Evolutionary conservation across 2,797 vertebrate species (phyloP).

Genomic region (Leucoraja ocellata): DNA sequence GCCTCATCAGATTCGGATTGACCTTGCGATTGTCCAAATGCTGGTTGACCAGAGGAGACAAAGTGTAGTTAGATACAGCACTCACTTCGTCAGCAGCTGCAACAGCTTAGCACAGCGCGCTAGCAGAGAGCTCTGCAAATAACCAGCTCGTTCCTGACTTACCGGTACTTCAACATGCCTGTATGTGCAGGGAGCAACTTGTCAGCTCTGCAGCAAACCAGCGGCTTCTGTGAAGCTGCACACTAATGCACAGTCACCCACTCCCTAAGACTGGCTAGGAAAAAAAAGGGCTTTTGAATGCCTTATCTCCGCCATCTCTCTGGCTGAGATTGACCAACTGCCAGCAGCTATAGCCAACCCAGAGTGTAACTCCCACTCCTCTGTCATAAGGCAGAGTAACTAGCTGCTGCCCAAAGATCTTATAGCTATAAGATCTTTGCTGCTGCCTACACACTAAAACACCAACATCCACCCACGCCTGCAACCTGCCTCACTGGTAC

Average conservation of each 20-base stretch:
- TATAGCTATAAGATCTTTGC: too few species aligned
- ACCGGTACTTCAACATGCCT: conserved; percentile 20
- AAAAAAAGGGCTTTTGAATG: background rate
- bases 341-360: conserved; percentile 8
- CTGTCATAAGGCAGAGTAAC: conserved; percentile 33
- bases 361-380: conserved; percentile 21
- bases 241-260: background rate
- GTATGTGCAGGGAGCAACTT: background rate
- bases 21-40: background rate
- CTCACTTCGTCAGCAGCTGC: background rate
- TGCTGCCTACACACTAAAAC: conserved; percentile 18
- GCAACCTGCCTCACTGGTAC: conserved; percentile 29
- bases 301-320: background rate
- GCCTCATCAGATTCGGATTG: background rate
- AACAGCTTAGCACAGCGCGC: background rate
- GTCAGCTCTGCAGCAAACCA: background rate
- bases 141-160: background rate
- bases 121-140: background rate
- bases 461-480: conserved; percentile 29
- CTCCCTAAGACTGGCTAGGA: too few species aligned
- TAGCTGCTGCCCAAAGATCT: background rate
- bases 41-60: background rate
- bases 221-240: background rate
- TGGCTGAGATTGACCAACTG: conserved; percentile 19
- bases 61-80: background rate